A percentile compares a stretch with the other conserved stretches of the same genome.
phyloP scores from a whole-genome alignment of 2,888 invertebrate genomes.

The Melanchra persicariae region DNA sequence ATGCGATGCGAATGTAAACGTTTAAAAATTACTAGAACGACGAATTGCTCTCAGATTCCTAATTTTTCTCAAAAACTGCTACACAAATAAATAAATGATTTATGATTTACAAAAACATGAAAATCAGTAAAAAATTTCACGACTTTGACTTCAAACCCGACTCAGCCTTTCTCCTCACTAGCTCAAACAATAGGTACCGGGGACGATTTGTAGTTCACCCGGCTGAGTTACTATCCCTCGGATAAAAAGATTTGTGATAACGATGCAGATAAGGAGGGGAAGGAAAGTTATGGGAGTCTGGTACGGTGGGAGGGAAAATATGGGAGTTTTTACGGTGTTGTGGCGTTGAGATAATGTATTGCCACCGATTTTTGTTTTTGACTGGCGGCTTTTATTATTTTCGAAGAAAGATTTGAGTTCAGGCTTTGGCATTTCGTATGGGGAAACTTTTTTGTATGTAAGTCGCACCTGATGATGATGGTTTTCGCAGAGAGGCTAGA shows the following conservation, averaged over 20 bases:
- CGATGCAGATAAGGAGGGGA: constrained; percentile 61
- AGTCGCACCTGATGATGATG: not conserved
- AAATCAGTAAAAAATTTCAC: not conserved
- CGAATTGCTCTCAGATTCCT: no score
- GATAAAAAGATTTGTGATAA: constrained; percentile 70
- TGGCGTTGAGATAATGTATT: constrained; percentile 53
- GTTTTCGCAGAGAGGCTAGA: not conserved
- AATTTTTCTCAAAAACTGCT: no score
- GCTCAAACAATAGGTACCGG: constrained; percentile 48
- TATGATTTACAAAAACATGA: no score
- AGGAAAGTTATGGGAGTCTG: constrained; percentile 39
- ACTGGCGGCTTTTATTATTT: constrained; percentile 27
- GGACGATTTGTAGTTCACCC: constrained; percentile 66
- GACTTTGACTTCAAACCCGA: not conserved
- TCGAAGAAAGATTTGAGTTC: constrained; percentile 36
- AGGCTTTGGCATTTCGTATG: not conserved
- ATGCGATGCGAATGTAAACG: no score
- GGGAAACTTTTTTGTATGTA: not conserved
- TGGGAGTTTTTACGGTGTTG: constrained; percentile 60
- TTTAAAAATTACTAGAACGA: no score
- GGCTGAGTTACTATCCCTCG: constrained; percentile 52
- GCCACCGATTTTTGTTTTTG: constrained; percentile 56
- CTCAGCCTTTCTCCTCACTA: constrained; percentile 46
- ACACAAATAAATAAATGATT: no score
- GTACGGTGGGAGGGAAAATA: constrained; percentile 27